These are phyloP conservation scores for Tenrec ecaudatus DNA, from an alignment of 2,113 vertebrate species.

Conservation along the genomic window DNA sequence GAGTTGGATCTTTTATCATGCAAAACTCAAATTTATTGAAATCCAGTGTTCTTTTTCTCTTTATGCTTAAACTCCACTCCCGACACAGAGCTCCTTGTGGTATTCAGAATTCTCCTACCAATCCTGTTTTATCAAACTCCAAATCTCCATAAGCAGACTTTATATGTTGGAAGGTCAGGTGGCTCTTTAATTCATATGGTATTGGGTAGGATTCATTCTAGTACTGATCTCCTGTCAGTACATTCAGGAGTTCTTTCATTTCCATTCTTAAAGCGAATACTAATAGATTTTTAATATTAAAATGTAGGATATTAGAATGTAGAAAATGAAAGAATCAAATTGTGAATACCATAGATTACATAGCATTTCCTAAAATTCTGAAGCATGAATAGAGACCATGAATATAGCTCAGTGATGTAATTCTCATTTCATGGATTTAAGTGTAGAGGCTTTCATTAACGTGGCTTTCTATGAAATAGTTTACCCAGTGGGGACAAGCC, in stretches of 20 bases:
- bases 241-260: constrained; percentile 14
- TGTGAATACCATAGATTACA: background rate
- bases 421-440: background rate
- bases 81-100: too few species aligned
- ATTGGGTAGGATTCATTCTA: background rate
- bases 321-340: constrained; percentile 2
- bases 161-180: background rate
- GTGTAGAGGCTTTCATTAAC: background rate
- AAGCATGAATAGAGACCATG: background rate
- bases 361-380: background rate
- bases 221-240: background rate
- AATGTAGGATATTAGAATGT: constrained; percentile 35
- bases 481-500: background rate
- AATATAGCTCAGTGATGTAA: background rate
- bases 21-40: constrained; percentile 4
- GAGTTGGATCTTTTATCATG: too few species aligned
- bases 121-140: background rate
- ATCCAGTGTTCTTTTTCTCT: background rate
- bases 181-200: background rate
- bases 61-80: background rate
- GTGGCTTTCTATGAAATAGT: background rate
- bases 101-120: background rate
- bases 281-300: background rate
- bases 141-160: too few species aligned
- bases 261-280: constrained; percentile 21